A percentile compares a stretch with the other conserved stretches of the same genome.
These are phyloP conservation scores for Tylochromis polylepis DNA, from an alignment of 2,113 vertebrate species.

Conservation along the genomic window DNA sequence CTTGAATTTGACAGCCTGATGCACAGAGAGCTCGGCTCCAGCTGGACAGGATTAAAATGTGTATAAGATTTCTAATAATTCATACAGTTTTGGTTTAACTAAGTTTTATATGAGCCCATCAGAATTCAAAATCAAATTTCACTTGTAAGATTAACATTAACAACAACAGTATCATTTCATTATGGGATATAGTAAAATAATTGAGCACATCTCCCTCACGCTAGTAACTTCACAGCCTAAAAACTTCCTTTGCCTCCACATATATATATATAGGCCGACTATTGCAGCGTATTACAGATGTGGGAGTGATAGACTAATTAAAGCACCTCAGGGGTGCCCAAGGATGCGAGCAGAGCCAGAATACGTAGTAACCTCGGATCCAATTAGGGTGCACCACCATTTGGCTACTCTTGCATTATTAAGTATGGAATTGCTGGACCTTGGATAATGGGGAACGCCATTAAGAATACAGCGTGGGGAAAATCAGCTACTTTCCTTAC, in stretches of 20 bases:
- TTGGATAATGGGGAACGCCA: background rate
- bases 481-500: background rate
- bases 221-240: background rate
- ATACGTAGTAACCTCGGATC: constrained; percentile 23
- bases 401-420: constrained; percentile 47
- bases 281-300: background rate
- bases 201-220: background rate
- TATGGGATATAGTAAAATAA: background rate
- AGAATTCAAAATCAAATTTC: background rate
- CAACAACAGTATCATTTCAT: background rate
- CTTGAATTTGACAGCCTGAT: background rate
- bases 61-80: background rate
- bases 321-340: constrained; percentile 10
- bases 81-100: background rate
- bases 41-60: background rate
- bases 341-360: constrained; percentile 21
- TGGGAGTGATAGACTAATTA: constrained; percentile 8
- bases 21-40: background rate
- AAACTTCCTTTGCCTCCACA: constrained; percentile 3
- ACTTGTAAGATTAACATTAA: constrained; percentile 25
- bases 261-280: constrained; percentile 17
- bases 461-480: background rate
- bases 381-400: constrained; percentile 39
- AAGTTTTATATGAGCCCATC: background rate
- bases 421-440: constrained; percentile 16